phyloP scores from a whole-genome alignment of 2,888 invertebrate species.

The Dicroscelio sp. region DNA sequence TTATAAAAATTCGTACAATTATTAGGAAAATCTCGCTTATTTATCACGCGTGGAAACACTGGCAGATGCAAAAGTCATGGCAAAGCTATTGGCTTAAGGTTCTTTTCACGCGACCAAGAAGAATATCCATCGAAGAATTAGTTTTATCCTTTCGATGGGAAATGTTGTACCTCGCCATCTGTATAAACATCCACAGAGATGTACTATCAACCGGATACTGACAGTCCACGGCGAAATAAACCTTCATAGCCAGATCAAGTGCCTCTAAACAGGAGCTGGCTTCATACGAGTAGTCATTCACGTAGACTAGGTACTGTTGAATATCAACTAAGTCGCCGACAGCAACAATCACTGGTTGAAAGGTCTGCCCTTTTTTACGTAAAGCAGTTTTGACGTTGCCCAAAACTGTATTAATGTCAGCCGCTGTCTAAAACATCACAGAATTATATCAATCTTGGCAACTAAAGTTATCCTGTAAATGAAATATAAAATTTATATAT shows the following conservation, averaged over 20 bases:
- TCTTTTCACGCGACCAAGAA: slow-evolving; percentile 37
- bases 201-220: slow-evolving; percentile 31
- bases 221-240: slow-evolving; percentile 40
- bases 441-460: no score
- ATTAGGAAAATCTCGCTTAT: no score
- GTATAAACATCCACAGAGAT: slow-evolving; percentile 49
- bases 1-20: no score
- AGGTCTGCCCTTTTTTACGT: slow-evolving; percentile 10
- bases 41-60: no score
- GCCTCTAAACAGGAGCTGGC: slow-evolving; percentile 20
- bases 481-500: no score
- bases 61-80: no score
- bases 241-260: slow-evolving; percentile 10
- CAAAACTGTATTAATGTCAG: no score
- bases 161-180: slow-evolving; percentile 34
- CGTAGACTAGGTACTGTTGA: slow-evolving; percentile 25
- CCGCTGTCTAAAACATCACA: no score
- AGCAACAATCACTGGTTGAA: slow-evolving; percentile 43
- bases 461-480: no score
- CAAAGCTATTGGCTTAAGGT: no score
- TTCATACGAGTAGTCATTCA: slow-evolving; percentile 25
- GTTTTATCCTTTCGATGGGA: background rate
- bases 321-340: background rate
- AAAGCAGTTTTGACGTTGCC: no score
- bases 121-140: slow-evolving; percentile 41